Evolutionary conservation across 2,797 vertebrate genomes (phyloP).

Genomic region (Chrysolophus pictus): DNA sequence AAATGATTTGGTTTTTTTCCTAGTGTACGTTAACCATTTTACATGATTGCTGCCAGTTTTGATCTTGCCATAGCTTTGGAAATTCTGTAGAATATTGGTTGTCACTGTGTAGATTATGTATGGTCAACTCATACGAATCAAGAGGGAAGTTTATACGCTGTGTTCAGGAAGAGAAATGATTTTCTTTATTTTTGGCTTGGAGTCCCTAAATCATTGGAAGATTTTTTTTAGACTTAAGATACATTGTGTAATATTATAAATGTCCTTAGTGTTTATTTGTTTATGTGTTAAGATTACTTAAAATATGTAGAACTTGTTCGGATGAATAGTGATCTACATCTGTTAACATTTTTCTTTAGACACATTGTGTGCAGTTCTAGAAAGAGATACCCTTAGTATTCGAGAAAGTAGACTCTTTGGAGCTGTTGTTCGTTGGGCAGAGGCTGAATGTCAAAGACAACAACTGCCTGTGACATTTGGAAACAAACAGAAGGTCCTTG

Average conservation of each 20-base stretch:
- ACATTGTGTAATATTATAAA: not conserved
- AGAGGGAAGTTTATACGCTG: not conserved
- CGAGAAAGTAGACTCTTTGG: slow-evolving; percentile 90
- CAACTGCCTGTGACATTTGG: slow-evolving; percentile 80
- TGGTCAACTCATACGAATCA: not conserved
- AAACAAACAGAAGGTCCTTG: slow-evolving; percentile 85
- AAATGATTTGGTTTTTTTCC: not conserved
- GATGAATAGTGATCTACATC: not conserved
- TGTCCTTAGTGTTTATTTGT: not conserved
- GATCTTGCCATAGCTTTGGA: not conserved
- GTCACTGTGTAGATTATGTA: not conserved
- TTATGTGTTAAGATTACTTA: not conserved
- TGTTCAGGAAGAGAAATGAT: not conserved
- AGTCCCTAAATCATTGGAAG: not conserved
- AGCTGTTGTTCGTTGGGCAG: slow-evolving; percentile 85
- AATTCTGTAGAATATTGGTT: not conserved
- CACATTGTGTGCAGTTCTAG: slow-evolving; percentile 90
- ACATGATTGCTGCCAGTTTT: not conserved
- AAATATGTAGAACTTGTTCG: not conserved
- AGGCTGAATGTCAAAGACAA: slow-evolving; percentile 85
- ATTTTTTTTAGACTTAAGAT: not conserved
- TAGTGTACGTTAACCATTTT: not conserved
- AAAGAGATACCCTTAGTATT: slow-evolving; percentile 95
- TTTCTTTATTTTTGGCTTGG: not conserved
- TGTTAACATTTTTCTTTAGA: slow-evolving; percentile 64